Conservation (phyloP, 92 coral and sea anemone genomes). For the Paramuricea clavata region DNA sequence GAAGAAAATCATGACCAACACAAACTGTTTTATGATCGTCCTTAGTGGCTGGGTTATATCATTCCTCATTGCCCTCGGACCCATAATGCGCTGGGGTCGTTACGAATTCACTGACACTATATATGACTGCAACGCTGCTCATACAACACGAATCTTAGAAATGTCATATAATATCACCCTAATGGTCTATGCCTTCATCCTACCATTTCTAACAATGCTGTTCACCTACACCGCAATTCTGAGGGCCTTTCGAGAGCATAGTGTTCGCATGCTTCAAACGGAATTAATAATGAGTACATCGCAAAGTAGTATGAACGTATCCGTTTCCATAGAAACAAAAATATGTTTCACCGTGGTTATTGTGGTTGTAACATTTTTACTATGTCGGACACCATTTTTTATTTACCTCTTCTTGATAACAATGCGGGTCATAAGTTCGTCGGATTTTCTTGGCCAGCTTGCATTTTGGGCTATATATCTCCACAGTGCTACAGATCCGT, state of each 20-base stretch:
- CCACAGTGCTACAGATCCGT: constrained; percentile 95
- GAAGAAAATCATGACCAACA: constrained; percentile 80
- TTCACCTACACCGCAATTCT: constrained; percentile 80
- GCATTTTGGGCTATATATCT: constrained; percentile 97
- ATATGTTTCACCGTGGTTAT: constrained; percentile 76
- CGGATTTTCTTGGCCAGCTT: constrained; percentile 86
- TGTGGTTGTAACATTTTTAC: constrained; percentile 77
- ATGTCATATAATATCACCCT: constrained; percentile 83
- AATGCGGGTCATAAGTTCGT: constrained; percentile 61
- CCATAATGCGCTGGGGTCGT: constrained; percentile 95
- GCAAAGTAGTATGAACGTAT: constrained; percentile 71
- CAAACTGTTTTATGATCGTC: constrained; percentile 89
- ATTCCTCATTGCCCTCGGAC: constrained; percentile 85
- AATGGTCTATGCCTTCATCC: constrained; percentile 79
- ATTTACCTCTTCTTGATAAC: constrained; percentile 78
- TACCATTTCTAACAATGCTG: constrained; percentile 76
- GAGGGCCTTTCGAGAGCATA: constrained; percentile 75
- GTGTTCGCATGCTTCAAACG: constrained; percentile 70
- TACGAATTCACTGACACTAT: constrained; percentile 92
- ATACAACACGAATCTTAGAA: constrained; percentile 76
- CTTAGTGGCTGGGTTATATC: constrained; percentile 88
- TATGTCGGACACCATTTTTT: constrained; percentile 92
- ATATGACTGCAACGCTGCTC: constrained; percentile 87
- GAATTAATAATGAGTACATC: constrained; percentile 70
- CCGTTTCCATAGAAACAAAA: constrained; percentile 77